A percentile compares a stretch with the other conserved stretches of the same genome.
Conservation (phyloP, 2,888 invertebrate genomes). For the Amorpha juglandis region DNA sequence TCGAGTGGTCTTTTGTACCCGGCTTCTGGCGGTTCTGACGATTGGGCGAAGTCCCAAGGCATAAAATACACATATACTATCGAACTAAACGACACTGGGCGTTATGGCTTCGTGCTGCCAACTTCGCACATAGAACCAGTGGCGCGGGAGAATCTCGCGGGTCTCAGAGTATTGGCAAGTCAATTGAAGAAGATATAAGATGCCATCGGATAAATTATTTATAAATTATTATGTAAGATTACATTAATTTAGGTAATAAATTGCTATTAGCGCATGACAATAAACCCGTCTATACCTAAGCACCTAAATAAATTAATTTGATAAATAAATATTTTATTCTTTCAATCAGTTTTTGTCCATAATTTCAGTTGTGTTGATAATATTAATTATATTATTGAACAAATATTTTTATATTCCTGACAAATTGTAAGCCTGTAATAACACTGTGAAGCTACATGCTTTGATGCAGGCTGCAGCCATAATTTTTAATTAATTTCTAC, state of each 20-base stretch:
- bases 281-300: conserved; percentile 1
- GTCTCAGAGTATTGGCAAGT: conserved; percentile 85
- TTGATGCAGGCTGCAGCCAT: too few relatives aligned
- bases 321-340: neutral
- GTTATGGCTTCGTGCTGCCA: conserved; percentile 94
- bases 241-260: conserved; percentile 11
- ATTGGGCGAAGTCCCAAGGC: conserved; percentile 94
- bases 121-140: conserved; percentile 89
- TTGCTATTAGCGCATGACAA: neutral
- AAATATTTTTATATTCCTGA: too few relatives aligned
- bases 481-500: too few relatives aligned
- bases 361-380: too few relatives aligned
- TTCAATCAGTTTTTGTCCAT: neutral
- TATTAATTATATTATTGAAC: too few relatives aligned
- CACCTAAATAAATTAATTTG: conserved; percentile 13
- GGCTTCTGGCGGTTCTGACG: conserved; percentile 92
- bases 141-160: conserved; percentile 90
- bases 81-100: conserved; percentile 93
- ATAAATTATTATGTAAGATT: neutral
- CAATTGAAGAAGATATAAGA: conserved; percentile 48
- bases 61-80: conserved; percentile 96
- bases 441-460: too few relatives aligned
- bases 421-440: conserved; percentile 31
- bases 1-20: conserved; percentile 91
- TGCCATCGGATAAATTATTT: conserved; percentile 28